A percentile compares a stretch with the other conserved stretches of the same genome.
Evolutionary conservation across 2,888 invertebrate genomes (phyloP).

Genomic region (Syrista parreyssii): DNA sequence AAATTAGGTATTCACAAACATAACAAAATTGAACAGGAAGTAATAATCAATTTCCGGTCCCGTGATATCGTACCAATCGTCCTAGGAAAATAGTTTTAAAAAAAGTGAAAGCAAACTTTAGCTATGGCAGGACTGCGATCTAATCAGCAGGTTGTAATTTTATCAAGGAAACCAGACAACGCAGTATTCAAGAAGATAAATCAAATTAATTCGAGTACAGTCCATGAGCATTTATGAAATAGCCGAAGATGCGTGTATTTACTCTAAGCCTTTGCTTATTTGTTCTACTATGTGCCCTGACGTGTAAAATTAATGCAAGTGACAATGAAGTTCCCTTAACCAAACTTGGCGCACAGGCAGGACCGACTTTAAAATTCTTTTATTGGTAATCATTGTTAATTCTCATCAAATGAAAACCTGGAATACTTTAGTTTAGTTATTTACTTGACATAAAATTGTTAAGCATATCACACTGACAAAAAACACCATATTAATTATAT

Average conservation of each 20-base stretch:
- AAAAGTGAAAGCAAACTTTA: neutral
- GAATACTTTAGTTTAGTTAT: neutral
- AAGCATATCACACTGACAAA: neutral
- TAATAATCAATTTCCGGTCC: neutral
- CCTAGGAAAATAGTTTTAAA: neutral
- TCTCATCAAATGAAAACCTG: neutral
- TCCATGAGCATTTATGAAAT: slow-evolving; percentile 27
- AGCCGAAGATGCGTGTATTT: slow-evolving; percentile 40
- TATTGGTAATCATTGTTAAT: slow-evolving; percentile 76
- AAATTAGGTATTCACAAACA: neutral
- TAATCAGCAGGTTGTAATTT: slow-evolving; percentile 1
- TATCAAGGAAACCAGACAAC: neutral
- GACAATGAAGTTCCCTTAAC: slow-evolving; percentile 72
- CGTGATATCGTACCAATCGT: neutral
- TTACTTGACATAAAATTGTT: neutral
- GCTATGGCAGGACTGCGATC: neutral
- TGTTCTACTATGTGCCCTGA: slow-evolving; percentile 41
- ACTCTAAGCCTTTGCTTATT: slow-evolving; percentile 48
- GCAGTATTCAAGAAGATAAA: neutral
- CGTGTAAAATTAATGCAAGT: slow-evolving; percentile 31
- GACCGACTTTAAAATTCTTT: slow-evolving; percentile 84
- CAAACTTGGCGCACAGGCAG: slow-evolving; percentile 78
- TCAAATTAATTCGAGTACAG: neutral
- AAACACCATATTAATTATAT: neutral
- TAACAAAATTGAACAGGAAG: neutral